Conservation (phyloP, 1,140 invertebrate species). For the Lysiphlebus fabarum region DNA sequence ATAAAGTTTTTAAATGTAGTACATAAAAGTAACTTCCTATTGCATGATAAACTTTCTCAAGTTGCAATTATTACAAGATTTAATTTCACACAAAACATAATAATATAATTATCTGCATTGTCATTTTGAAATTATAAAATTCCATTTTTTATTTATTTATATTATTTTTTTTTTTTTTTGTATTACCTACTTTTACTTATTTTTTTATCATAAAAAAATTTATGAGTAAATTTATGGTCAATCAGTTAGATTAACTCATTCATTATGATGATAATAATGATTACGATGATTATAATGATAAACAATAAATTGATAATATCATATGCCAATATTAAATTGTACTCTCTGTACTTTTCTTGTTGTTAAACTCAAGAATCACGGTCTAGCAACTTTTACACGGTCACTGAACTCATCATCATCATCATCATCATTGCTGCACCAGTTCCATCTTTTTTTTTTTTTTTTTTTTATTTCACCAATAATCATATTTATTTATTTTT, state of each 20-base stretch:
- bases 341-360: too few relatives aligned
- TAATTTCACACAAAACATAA: slow-evolving; percentile 18
- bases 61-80: slow-evolving; percentile 16
- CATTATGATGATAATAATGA: background rate
- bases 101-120: slow-evolving; percentile 24
- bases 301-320: too few relatives aligned
- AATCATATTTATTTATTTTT: slow-evolving; percentile 1
- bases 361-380: slow-evolving; percentile 36
- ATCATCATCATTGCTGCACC: slow-evolving; percentile 20
- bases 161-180: background rate
- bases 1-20: background rate
- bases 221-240: background rate
- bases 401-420: slow-evolving; percentile 39
- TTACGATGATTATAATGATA: too few relatives aligned
- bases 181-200: too few relatives aligned
- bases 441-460: slow-evolving; percentile 15
- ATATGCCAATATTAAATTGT: too few relatives aligned
- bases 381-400: slow-evolving; percentile 45
- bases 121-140: slow-evolving; percentile 13
- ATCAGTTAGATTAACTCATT: background rate
- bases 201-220: background rate
- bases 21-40: slow-evolving; percentile 12
- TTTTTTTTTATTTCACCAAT: background rate
- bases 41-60: slow-evolving; percentile 22
- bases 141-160: slow-evolving; percentile 6